Evolutionary conservation across 2,797 vertebrate genomes (phyloP).

Genomic region (Uromys caudimaculatus): DNA sequence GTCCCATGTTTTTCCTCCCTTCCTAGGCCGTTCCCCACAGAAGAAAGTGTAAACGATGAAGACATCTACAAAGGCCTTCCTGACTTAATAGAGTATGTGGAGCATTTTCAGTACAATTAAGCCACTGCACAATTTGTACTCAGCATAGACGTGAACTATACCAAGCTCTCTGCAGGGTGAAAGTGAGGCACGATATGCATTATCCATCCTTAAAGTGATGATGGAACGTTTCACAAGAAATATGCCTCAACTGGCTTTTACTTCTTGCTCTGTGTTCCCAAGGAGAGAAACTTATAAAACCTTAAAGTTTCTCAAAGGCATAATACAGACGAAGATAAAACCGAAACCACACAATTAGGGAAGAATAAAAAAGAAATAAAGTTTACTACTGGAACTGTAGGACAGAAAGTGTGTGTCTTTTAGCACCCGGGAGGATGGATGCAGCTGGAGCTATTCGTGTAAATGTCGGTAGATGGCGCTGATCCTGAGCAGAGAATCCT

Average conservation of each 20-base stretch:
- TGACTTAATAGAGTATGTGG: constrained; percentile 96
- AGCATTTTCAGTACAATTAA: constrained; percentile 41
- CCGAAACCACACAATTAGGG: neutral
- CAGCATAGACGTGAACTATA: neutral
- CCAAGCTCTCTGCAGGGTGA: neutral
- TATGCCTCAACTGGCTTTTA: neutral
- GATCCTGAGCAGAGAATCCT: neutral
- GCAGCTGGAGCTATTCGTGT: neutral
- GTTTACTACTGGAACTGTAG: neutral
- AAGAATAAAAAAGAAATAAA: neutral
- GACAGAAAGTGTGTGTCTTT: neutral
- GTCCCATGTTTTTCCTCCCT: neutral
- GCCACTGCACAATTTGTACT: neutral
- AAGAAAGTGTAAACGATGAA: constrained; percentile 94
- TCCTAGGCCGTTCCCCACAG: constrained; percentile 94
- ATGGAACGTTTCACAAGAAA: neutral
- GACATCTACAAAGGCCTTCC: constrained; percentile 97
- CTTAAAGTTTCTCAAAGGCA: neutral
- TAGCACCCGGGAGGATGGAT: neutral
- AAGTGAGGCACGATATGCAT: neutral
- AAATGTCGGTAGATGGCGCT: neutral
- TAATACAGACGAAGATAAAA: neutral
- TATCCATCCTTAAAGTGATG: neutral
- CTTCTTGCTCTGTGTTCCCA: neutral
- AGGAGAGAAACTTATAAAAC: neutral